phyloP scores from a whole-genome alignment of 2,888 invertebrate species.

The Macrosoma leucophasiata region DNA sequence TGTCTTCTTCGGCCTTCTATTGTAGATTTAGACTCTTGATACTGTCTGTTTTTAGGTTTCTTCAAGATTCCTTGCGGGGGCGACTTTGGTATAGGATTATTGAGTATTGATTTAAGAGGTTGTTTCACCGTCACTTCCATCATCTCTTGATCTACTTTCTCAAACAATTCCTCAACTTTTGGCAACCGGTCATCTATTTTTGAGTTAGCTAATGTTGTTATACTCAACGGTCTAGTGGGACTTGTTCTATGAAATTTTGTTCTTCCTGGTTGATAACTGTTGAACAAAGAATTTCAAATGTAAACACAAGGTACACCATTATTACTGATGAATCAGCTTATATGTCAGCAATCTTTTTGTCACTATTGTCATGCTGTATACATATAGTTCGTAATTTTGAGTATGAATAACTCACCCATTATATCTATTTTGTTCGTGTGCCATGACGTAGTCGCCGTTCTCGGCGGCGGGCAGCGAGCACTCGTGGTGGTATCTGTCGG shows the following conservation, averaged over 20 bases:
- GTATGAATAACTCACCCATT: conserved; percentile 54
- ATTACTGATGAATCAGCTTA: neutral
- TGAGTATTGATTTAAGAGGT: conserved; percentile 67
- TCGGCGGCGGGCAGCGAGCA: conserved; percentile 53
- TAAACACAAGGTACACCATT: neutral
- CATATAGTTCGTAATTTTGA: no score
- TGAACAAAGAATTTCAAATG: conserved; percentile 18
- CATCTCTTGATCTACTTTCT: conserved; percentile 64
- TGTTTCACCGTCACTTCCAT: conserved; percentile 57
- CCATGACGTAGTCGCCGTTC: conserved; percentile 67
- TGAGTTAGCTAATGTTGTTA: conserved; percentile 57
- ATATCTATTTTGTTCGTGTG: conserved; percentile 50
- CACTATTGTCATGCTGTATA: no score
- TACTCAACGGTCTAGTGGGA: conserved; percentile 52
- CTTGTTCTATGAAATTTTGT: conserved; percentile 54
- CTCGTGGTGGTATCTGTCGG: conserved; percentile 53
- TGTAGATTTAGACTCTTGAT: conserved; percentile 43
- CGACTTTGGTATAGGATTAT: conserved; percentile 55
- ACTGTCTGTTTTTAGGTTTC: conserved; percentile 53
- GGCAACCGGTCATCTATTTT: conserved; percentile 62
- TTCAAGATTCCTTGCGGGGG: conserved; percentile 61
- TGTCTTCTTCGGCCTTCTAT: conserved; percentile 62
- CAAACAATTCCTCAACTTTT: conserved; percentile 65
- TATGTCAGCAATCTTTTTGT: no score
- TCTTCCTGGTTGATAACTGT: conserved; percentile 53